Percentiles rank a stretch among this genome's conserved stretches.
phyloP scores from a whole-genome alignment of 2,113 vertebrate genomes.

The Engraulis encrasicolus region DNA sequence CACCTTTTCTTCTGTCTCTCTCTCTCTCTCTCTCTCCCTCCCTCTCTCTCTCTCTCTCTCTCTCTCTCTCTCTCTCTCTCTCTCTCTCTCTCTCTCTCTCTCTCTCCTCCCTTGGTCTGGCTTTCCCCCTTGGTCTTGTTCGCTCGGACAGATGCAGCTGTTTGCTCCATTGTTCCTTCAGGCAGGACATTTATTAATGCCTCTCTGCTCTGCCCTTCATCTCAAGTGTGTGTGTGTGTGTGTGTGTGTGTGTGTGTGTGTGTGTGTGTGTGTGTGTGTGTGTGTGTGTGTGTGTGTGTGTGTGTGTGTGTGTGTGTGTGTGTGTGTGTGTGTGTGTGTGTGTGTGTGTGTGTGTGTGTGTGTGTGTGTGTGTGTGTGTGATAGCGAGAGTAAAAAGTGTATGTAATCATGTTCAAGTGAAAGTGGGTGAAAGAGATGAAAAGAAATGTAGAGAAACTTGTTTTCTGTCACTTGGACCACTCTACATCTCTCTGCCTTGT shows the following conservation, averaged over 20 bases:
- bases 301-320: no score
- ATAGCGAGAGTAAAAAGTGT: no score
- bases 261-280: no score
- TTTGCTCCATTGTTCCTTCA: slow-evolving; percentile 18
- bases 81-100: background rate
- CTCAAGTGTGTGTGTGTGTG: no score
- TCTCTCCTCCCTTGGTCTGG: background rate
- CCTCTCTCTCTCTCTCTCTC: background rate
- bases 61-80: background rate
- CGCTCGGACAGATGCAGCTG: slow-evolving; percentile 23
- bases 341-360: no score
- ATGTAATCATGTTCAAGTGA: background rate
- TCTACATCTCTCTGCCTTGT: no score
- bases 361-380: no score
- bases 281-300: no score
- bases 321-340: no score
- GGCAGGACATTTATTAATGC: slow-evolving; percentile 36
- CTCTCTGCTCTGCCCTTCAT: slow-evolving; percentile 1
- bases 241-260: no score
- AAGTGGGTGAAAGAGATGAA: background rate
- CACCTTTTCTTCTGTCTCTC: no score
- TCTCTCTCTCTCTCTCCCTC: background rate
- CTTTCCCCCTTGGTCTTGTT: background rate
- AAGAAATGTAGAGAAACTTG: background rate
- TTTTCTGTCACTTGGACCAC: no score